Evolutionary conservation across 2,888 invertebrate genomes (phyloP).

Genomic region (Trissoscelio sp.): DNA sequence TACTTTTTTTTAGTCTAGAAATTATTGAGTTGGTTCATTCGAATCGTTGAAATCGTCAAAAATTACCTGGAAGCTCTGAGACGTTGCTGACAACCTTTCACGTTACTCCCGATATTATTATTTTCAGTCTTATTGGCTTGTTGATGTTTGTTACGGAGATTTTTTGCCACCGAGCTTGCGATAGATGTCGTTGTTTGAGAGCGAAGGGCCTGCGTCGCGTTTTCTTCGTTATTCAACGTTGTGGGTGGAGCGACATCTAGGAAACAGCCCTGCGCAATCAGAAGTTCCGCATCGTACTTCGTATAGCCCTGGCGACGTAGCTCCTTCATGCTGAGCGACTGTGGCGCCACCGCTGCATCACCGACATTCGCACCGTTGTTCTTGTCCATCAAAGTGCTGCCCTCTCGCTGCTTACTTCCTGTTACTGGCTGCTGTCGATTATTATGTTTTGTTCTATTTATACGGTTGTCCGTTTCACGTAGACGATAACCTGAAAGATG

Average conservation of each 20-base stretch:
- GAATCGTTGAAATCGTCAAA: neutral
- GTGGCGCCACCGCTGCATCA: conserved; percentile 85
- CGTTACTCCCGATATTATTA: conserved; percentile 74
- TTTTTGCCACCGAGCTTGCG: conserved; percentile 77
- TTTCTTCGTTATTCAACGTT: conserved; percentile 76
- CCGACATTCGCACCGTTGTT: conserved; percentile 77
- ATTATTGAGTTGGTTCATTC: neutral
- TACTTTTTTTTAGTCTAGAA: neutral
- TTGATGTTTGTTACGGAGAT: conserved; percentile 81
- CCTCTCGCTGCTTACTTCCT: conserved; percentile 78
- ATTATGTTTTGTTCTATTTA: conserved; percentile 91
- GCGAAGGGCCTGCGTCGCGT: conserved; percentile 73
- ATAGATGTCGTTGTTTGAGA: conserved; percentile 75
- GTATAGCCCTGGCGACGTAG: conserved; percentile 93
- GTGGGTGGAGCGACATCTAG: conserved; percentile 85
- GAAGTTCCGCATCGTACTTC: conserved; percentile 93
- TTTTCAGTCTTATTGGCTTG: conserved; percentile 78
- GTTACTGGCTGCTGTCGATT: conserved; percentile 80
- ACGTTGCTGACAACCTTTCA: conserved; percentile 77
- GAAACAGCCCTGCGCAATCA: conserved; percentile 92
- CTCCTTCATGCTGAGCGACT: conserved; percentile 90
- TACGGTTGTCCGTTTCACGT: conserved; percentile 96
- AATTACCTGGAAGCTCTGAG: conserved; percentile 80
- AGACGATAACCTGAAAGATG: conserved; percentile 90
- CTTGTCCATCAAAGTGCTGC: conserved; percentile 78